These are phyloP conservation scores for Centruroides vittatus DNA, from an alignment of 1,140 invertebrate genomes.

Conservation along the genomic window DNA sequence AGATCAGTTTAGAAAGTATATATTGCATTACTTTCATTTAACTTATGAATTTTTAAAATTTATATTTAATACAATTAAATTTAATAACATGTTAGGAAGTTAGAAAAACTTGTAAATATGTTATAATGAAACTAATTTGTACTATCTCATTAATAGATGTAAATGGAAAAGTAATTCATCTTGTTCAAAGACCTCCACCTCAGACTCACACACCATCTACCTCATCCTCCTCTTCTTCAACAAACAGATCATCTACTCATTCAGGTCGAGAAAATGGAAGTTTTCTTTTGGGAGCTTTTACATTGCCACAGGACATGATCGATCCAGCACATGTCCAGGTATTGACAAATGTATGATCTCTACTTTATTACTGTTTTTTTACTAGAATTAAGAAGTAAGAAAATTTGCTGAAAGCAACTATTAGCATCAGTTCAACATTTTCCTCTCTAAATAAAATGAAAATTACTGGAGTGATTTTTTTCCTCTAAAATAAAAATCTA, in stretches of 20 bases:
- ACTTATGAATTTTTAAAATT: too few species aligned
- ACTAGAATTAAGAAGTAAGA: not conserved
- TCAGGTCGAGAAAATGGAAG: slow-evolving; percentile 31
- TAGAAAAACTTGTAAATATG: too few species aligned
- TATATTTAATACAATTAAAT: too few species aligned
- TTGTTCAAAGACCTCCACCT: slow-evolving; percentile 70
- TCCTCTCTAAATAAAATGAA: too few species aligned
- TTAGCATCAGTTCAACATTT: too few species aligned
- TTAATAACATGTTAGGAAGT: too few species aligned
- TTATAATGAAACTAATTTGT: too few species aligned
- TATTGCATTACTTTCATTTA: not conserved
- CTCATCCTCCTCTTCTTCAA: slow-evolving; percentile 6
- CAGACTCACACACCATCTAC: slow-evolving; percentile 22
- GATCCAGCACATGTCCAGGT: slow-evolving; percentile 30
- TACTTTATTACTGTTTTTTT: not conserved
- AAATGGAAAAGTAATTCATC: slow-evolving; percentile 79
- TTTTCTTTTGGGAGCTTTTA: slow-evolving; percentile 29
- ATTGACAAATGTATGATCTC: not conserved
- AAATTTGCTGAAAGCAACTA: not conserved
- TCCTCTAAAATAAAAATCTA: too few species aligned
- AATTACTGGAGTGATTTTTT: too few species aligned
- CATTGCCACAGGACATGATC: slow-evolving; percentile 27
- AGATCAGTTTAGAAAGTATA: too few species aligned
- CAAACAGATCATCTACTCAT: slow-evolving; percentile 15
- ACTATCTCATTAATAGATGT: slow-evolving; percentile 41